A percentile compares a stretch with the other conserved stretches of the same genome.
Conservation (phyloP, 2,888 invertebrate species). For the Graphium colonna region DNA sequence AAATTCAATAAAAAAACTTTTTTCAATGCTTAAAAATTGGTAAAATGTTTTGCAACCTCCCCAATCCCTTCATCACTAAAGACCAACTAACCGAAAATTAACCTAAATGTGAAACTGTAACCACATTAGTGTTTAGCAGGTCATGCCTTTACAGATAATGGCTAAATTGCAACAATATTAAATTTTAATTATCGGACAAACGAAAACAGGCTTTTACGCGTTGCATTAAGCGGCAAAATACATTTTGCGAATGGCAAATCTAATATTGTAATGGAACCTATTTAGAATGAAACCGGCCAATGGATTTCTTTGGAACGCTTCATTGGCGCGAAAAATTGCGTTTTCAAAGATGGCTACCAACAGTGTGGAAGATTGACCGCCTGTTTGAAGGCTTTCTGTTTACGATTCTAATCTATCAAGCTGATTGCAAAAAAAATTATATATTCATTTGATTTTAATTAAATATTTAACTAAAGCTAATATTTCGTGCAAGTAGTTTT, state of each 20-base stretch:
- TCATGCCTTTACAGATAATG: conserved; percentile 54
- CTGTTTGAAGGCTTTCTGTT: conserved; percentile 16
- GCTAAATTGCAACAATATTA: conserved; percentile 45
- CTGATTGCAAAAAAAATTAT: no score
- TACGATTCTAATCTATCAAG: neutral
- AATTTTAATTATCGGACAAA: conserved; percentile 27
- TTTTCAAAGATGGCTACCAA: conserved; percentile 56
- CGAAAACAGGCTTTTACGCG: conserved; percentile 36
- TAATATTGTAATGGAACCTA: conserved; percentile 43
- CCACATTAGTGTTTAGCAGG: conserved; percentile 58
- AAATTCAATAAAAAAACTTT: no score
- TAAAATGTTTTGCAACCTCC: conserved; percentile 2
- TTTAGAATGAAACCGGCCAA: conserved; percentile 52
- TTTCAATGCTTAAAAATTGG: no score
- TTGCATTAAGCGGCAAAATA: conserved; percentile 22
- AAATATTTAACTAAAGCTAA: no score
- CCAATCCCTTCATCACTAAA: conserved; percentile 26
- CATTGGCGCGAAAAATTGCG: conserved; percentile 70
- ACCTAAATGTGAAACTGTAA: conserved; percentile 48
- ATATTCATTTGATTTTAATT: no score
- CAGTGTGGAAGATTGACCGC: conserved; percentile 44
- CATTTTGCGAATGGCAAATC: conserved; percentile 32
- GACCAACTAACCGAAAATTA: conserved; percentile 49
- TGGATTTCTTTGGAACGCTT: conserved; percentile 73
- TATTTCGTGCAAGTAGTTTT: no score